Percentiles rank a stretch among this genome's conserved stretches.
Evolutionary conservation across 2,797 vertebrate genomes (phyloP).

Genomic region (Parotocinclus haroldoi): DNA sequence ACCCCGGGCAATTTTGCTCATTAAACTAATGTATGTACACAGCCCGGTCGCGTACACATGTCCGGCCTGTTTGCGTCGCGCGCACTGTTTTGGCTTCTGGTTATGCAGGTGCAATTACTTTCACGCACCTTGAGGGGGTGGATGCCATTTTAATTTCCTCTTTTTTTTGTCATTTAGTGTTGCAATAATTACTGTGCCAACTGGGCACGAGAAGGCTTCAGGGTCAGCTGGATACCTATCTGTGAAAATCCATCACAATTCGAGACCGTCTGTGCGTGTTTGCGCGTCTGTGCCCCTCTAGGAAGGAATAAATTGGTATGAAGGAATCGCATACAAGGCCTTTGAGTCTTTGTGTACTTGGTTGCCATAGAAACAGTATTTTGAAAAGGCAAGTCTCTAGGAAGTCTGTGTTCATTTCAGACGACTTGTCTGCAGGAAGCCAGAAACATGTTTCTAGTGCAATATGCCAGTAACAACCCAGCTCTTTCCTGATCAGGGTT

Average conservation of each 20-base stretch:
- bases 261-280: background rate
- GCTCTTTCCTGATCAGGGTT: too few species aligned
- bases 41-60: conserved; percentile 43
- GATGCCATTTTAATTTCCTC: conserved; percentile 60
- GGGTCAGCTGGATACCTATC: conserved; percentile 9
- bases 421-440: too few species aligned
- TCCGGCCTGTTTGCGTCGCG: conserved; percentile 47
- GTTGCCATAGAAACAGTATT: conserved; percentile 56
- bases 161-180: conserved; percentile 62
- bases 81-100: conserved; percentile 8
- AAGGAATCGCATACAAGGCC: conserved; percentile 30
- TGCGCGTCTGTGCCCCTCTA: conserved; percentile 1
- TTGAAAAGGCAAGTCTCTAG: conserved; percentile 38
- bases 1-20: conserved; percentile 59
- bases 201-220: background rate
- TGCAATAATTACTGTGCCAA: conserved; percentile 50
- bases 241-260: background rate
- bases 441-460: too few species aligned
- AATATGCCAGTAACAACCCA: too few species aligned
- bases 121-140: conserved; percentile 55
- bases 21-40: conserved; percentile 59
- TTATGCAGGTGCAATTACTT: conserved; percentile 63
- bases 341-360: conserved; percentile 36
- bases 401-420: conserved; percentile 40
- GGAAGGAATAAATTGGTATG: conserved; percentile 53